Conservation (phyloP, 2,888 invertebrate species). For the Pristionchus maxplancki region DNA sequence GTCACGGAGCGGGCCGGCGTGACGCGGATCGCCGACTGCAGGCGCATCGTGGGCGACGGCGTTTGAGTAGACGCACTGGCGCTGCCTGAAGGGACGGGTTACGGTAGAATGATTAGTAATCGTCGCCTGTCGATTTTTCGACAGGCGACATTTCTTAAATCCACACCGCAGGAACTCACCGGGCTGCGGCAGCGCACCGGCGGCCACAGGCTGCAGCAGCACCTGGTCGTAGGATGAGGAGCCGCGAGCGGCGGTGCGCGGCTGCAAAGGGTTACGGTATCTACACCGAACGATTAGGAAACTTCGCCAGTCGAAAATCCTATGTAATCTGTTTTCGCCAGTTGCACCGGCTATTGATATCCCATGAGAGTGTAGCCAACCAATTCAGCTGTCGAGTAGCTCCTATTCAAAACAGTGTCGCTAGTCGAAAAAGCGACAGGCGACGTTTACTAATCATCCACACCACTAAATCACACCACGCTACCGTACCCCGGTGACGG, state of each 20-base stretch:
- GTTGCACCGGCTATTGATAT: too few relatives aligned
- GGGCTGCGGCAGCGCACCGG: neutral
- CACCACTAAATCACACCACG: neutral
- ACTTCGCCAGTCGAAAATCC: too few relatives aligned
- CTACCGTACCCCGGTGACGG: slow-evolving; percentile 39
- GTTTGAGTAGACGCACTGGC: neutral
- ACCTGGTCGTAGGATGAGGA: slow-evolving; percentile 11
- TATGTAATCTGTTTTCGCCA: too few relatives aligned
- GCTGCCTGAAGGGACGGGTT: neutral
- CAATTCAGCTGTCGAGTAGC: neutral
- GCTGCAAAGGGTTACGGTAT: neutral
- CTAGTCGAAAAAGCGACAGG: too few relatives aligned
- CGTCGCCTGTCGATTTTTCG: neutral
- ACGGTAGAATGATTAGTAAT: too few relatives aligned
- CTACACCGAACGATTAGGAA: neutral
- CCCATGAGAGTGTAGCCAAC: neutral
- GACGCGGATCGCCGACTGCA: slow-evolving; percentile 13
- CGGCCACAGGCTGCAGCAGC: neutral
- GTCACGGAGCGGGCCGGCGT: neutral
- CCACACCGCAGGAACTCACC: neutral
- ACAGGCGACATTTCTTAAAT: neutral
- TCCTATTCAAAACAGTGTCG: too few relatives aligned
- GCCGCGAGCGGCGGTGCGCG: slow-evolving; percentile 10
- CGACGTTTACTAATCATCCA: neutral
- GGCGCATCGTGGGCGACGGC: neutral